phyloP scores from a whole-genome alignment of 2,888 invertebrate species.

The Caenorhabditis wallacei region DNA sequence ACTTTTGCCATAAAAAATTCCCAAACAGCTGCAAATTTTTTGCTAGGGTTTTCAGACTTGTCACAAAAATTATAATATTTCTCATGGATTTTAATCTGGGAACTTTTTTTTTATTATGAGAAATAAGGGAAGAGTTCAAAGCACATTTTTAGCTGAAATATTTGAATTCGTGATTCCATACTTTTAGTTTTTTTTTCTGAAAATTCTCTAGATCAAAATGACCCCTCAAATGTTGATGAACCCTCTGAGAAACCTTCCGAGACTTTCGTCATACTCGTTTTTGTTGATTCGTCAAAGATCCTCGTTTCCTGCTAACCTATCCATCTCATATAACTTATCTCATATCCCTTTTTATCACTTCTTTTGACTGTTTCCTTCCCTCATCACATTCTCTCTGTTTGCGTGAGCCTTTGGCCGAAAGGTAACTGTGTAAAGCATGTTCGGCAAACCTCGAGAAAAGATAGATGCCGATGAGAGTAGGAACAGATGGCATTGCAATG shows the following conservation, averaged over 20 bases:
- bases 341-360: constrained; percentile 59
- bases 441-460: constrained; percentile 44
- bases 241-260: constrained; percentile 4
- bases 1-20: no score
- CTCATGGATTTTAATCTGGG: no score
- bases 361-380: constrained; percentile 47
- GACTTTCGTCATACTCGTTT: constrained; percentile 6
- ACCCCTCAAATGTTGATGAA: background rate
- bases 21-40: no score
- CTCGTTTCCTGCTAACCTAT: constrained; percentile 2
- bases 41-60: no score
- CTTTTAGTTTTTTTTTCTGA: background rate
- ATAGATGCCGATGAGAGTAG: constrained; percentile 41
- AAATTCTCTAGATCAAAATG: background rate
- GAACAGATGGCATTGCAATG: constrained; percentile 65
- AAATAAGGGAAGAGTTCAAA: no score
- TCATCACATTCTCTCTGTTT: constrained; percentile 36
- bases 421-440: constrained; percentile 63
- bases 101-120: no score
- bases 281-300: constrained; percentile 43
- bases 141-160: no score
- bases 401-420: constrained; percentile 37
- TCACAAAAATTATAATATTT: no score
- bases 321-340: constrained; percentile 49
- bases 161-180: background rate